phyloP scores from a whole-genome alignment of 2,888 invertebrate genomes.

The Mythimna lalbum region DNA sequence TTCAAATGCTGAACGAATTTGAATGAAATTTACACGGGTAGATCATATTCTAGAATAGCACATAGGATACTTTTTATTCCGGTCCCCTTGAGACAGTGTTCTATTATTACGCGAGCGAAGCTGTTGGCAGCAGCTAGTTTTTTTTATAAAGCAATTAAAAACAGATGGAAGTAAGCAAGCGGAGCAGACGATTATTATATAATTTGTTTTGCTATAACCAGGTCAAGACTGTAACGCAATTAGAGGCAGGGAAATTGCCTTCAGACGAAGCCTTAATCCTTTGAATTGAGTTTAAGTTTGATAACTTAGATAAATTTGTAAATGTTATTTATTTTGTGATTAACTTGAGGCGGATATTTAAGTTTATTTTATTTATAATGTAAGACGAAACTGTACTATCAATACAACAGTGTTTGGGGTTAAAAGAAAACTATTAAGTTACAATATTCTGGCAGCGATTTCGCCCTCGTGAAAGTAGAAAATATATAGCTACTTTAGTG shows the following conservation, averaged over 20 bases:
- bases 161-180: conserved; percentile 19
- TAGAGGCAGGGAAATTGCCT: conserved; percentile 58
- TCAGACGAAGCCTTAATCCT: conserved; percentile 49
- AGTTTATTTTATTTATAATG: background rate
- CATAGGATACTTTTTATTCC: too few species aligned
- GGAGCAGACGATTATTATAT: conserved; percentile 32
- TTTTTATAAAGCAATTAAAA: conserved; percentile 15
- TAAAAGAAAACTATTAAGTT: background rate
- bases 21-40: too few species aligned
- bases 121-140: background rate
- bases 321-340: conserved; percentile 16
- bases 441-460: too few species aligned
- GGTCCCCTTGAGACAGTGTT: too few species aligned
- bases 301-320: conserved; percentile 42
- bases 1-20: too few species aligned
- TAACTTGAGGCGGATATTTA: background rate
- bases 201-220: conserved; percentile 57
- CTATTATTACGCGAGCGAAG: too few species aligned
- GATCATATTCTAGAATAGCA: too few species aligned
- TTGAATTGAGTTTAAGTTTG: conserved; percentile 52
- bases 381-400: background rate
- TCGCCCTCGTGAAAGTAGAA: too few species aligned
- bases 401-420: background rate
- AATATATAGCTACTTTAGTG: too few species aligned
- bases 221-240: conserved; percentile 60